Evolutionary conservation across 2,888 invertebrate species (phyloP).

Genomic region (Mythimna loreyi): DNA sequence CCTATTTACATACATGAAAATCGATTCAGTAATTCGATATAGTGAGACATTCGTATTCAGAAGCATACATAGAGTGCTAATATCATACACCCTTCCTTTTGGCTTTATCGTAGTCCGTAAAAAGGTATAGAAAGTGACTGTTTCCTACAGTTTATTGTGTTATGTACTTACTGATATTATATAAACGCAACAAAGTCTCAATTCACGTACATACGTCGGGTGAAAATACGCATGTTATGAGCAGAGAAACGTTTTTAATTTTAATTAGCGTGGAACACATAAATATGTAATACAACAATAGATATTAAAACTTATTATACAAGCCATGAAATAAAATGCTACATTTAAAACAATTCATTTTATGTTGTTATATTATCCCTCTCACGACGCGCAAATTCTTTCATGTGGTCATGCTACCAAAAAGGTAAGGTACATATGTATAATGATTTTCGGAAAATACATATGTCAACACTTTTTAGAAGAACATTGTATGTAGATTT

Average conservation of each 20-base stretch:
- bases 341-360: constrained; percentile 1
- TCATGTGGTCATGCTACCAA: not conserved
- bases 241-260: not conserved
- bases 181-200: constrained; percentile 25
- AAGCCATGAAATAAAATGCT: constrained; percentile 8
- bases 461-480: no score
- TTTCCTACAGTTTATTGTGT: not conserved
- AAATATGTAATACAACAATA: not conserved
- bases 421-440: not conserved
- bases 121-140: constrained; percentile 16
- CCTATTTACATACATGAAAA: no score
- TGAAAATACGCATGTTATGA: not conserved
- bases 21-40: no score
- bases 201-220: constrained; percentile 1
- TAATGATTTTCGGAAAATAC: no score
- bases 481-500: no score
- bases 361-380: not conserved
- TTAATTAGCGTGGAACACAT: constrained; percentile 12
- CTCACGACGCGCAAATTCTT: not conserved
- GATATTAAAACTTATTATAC: not conserved
- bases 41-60: no score
- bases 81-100: no score
- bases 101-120: not conserved
- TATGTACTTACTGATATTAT: not conserved
- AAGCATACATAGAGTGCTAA: no score